phyloP scores from a whole-genome alignment of 1,140 invertebrate genomes.

The Scaptodrosophila lebanonensis region DNA sequence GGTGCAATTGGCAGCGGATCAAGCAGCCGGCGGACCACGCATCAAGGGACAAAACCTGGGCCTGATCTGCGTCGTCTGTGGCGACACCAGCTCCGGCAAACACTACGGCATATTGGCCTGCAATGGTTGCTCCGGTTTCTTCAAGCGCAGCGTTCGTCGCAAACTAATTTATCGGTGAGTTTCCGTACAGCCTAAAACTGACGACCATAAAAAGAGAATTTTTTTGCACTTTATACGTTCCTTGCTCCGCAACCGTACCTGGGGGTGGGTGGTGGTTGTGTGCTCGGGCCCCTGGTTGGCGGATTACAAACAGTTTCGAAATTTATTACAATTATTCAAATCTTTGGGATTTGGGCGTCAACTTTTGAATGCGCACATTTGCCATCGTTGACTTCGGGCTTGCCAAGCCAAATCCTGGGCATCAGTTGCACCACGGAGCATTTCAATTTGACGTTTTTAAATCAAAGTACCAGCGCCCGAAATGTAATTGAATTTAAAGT shows the following conservation, averaged over 20 bases:
- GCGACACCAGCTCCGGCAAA: slow-evolving; percentile 97
- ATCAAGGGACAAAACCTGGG: slow-evolving; percentile 80
- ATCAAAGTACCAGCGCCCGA: slow-evolving; percentile 26
- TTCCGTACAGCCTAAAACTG: slow-evolving; percentile 1
- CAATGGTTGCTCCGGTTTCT: slow-evolving; percentile 99
- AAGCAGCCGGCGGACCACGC: slow-evolving; percentile 37
- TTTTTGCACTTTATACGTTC: slow-evolving; percentile 27
- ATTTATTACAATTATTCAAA: slow-evolving; percentile 76
- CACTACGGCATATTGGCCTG: slow-evolving; percentile 99
- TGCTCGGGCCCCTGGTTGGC: slow-evolving; percentile 54
- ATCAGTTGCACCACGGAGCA: slow-evolving; percentile 45
- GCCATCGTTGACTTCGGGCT: slow-evolving; percentile 51
- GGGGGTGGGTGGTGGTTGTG: slow-evolving; percentile 17
- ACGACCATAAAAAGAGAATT: not conserved
- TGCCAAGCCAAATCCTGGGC: slow-evolving; percentile 26
- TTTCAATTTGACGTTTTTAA: slow-evolving; percentile 10
- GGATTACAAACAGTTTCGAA: slow-evolving; percentile 56
- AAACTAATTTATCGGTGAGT: slow-evolving; percentile 97
- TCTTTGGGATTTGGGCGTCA: slow-evolving; percentile 72
- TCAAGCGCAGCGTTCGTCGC: slow-evolving; percentile 96
- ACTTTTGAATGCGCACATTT: slow-evolving; percentile 71
- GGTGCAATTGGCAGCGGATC: slow-evolving; percentile 16
- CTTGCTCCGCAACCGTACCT: slow-evolving; percentile 11
- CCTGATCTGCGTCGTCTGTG: slow-evolving; percentile 95
- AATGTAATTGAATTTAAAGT: slow-evolving; percentile 74